phyloP scores from a whole-genome alignment of 2,797 vertebrate genomes.

The Spea hammondii region DNA sequence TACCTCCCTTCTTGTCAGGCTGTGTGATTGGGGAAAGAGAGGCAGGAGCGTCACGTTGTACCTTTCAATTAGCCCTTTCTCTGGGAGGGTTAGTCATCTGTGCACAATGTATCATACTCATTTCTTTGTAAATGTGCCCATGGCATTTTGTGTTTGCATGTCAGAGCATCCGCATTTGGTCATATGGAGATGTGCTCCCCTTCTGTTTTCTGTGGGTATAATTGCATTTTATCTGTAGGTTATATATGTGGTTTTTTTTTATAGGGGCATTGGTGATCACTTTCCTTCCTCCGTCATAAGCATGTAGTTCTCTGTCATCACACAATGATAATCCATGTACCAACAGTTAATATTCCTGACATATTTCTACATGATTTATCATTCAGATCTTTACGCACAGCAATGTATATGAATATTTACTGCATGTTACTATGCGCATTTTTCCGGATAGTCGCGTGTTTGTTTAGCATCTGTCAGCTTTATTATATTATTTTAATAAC shows the following conservation, averaged over 20 bases:
- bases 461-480: background rate
- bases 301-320: too few species aligned
- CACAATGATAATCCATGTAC: too few species aligned
- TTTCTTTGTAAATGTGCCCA: slow-evolving; percentile 19
- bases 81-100: slow-evolving; percentile 39
- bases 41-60: slow-evolving; percentile 1
- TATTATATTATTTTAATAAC: background rate
- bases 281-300: too few species aligned
- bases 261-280: too few species aligned
- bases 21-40: slow-evolving; percentile 21
- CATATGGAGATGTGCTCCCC: background rate
- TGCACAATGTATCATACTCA: slow-evolving; percentile 23
- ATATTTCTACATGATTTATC: too few species aligned
- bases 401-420: background rate
- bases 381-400: background rate
- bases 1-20: slow-evolving; percentile 25
- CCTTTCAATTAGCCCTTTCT: slow-evolving; percentile 45
- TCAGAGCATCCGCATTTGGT: slow-evolving; percentile 18
- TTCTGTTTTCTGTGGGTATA: background rate
- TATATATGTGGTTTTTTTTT: too few species aligned
- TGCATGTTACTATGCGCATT: background rate
- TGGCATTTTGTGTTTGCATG: slow-evolving; percentile 22
- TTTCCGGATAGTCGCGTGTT: background rate
- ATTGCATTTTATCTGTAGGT: too few species aligned
- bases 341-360: too few species aligned